phyloP scores from a whole-genome alignment of 1,140 invertebrate genomes.

The Heliconius hermathena region DNA sequence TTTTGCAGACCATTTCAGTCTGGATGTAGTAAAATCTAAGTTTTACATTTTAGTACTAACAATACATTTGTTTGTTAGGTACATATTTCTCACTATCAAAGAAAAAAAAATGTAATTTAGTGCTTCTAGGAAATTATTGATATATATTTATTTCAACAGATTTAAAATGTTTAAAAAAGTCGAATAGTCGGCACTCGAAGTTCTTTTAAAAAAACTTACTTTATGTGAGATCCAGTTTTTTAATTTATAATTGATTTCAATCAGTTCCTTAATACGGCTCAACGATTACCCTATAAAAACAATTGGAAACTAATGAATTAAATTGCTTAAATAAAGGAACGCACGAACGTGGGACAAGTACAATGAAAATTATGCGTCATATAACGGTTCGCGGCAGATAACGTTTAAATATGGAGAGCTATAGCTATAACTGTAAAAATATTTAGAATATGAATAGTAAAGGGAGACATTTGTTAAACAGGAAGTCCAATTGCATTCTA shows the following conservation, averaged over 20 bases:
- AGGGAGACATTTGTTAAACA: not conserved
- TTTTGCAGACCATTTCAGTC: not conserved
- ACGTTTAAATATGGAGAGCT: not conserved
- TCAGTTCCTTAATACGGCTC: not conserved
- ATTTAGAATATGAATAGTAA: not conserved
- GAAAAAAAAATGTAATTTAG: not conserved
- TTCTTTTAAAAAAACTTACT: too few species aligned
- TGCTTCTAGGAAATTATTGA: not conserved
- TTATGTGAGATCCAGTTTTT: not conserved
- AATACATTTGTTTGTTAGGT: not conserved
- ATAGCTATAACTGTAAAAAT: not conserved
- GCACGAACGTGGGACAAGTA: conserved; percentile 44
- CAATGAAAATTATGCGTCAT: conserved; percentile 5
- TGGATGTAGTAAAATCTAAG: too few species aligned
- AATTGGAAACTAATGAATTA: conserved; percentile 42
- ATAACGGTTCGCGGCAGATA: not conserved
- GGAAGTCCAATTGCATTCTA: conserved; percentile 43
- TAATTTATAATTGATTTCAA: not conserved
- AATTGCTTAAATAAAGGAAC: conserved; percentile 65
- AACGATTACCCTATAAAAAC: conserved; percentile 12
- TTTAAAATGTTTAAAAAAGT: too few species aligned
- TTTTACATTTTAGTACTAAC: not conserved
- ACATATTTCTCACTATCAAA: not conserved
- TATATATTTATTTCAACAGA: not conserved
- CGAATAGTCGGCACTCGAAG: too few species aligned